Conservation (phyloP, 2,797 vertebrate genomes). For the Knipowitschia caucasica region DNA sequence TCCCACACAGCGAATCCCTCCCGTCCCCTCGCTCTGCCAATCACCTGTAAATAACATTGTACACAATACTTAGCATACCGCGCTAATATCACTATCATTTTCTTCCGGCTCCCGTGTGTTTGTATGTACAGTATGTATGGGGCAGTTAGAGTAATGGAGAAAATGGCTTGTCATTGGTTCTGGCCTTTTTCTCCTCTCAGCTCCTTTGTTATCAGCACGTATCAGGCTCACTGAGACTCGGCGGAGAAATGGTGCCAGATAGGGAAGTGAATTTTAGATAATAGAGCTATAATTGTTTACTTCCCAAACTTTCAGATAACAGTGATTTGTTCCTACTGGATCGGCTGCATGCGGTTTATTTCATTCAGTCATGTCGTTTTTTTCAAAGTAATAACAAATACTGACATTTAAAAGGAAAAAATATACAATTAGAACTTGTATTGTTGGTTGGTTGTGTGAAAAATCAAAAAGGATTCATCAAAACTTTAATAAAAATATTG, state of each 20-base stretch:
- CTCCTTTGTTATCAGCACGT: slow-evolving; percentile 42
- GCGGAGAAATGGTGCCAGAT: not conserved
- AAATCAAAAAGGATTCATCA: no score
- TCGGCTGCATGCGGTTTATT: not conserved
- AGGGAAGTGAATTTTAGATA: slow-evolving; percentile 4
- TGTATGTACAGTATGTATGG: slow-evolving; percentile 7
- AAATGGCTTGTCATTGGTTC: slow-evolving; percentile 14
- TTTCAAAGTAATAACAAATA: no score
- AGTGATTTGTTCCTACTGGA: slow-evolving; percentile 12
- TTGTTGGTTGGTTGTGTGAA: no score
- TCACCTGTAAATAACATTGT: slow-evolving; percentile 2
- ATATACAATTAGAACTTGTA: no score
- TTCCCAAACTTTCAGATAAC: slow-evolving; percentile 4
- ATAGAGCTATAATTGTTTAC: slow-evolving; percentile 28
- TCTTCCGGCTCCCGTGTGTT: slow-evolving; percentile 23
- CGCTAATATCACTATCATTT: slow-evolving; percentile 9
- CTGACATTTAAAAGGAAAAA: no score
- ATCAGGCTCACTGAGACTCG: slow-evolving; percentile 35
- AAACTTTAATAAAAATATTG: no score
- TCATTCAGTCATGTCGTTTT: not conserved
- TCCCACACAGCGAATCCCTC: slow-evolving; percentile 29
- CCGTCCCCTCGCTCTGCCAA: slow-evolving; percentile 4
- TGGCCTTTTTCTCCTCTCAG: slow-evolving; percentile 45
- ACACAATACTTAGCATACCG: not conserved
- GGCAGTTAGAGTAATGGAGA: slow-evolving; percentile 23